A percentile compares a stretch with the other conserved stretches of the same genome.
phyloP scores from a whole-genome alignment of 2,888 invertebrate genomes.

The Seladonia tumulorum region DNA sequence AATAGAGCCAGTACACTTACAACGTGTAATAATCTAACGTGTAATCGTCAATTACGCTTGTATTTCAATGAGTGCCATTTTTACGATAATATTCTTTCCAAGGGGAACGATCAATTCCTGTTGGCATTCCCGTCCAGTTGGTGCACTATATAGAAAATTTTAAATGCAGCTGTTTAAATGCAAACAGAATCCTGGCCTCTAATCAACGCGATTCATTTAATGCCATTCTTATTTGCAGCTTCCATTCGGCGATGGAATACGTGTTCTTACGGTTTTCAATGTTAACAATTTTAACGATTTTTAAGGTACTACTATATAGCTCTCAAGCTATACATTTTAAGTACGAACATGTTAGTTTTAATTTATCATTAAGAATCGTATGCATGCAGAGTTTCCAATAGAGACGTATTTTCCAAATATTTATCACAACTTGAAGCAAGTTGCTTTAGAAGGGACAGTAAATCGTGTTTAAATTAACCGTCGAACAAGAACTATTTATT shows the following conservation, averaged over 20 bases:
- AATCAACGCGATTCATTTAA: not conserved
- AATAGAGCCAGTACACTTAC: not conserved
- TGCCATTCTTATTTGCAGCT: not conserved
- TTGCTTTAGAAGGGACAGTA: too few species aligned
- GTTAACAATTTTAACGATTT: too few species aligned
- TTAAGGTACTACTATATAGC: not conserved
- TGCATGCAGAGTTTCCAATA: not conserved
- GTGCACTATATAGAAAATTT: not conserved
- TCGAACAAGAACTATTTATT: too few species aligned
- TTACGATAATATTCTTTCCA: not conserved
- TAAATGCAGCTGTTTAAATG: not conserved
- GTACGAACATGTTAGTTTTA: not conserved
- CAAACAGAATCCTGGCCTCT: not conserved
- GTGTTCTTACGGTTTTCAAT: not conserved
- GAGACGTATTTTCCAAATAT: too few species aligned
- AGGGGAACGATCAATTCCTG: not conserved
- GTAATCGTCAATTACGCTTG: not conserved
- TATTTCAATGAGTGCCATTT: not conserved
- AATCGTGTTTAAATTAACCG: too few species aligned
- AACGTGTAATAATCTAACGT: not conserved
- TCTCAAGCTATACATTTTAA: not conserved
- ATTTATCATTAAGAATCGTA: not conserved
- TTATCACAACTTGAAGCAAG: too few species aligned
- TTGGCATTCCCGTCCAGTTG: not conserved
- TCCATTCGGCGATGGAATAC: not conserved